A percentile compares a stretch with the other conserved stretches of the same genome.
Evolutionary conservation across 1,140 invertebrate genomes (phyloP).

Genomic region (Microplitis mediator): DNA sequence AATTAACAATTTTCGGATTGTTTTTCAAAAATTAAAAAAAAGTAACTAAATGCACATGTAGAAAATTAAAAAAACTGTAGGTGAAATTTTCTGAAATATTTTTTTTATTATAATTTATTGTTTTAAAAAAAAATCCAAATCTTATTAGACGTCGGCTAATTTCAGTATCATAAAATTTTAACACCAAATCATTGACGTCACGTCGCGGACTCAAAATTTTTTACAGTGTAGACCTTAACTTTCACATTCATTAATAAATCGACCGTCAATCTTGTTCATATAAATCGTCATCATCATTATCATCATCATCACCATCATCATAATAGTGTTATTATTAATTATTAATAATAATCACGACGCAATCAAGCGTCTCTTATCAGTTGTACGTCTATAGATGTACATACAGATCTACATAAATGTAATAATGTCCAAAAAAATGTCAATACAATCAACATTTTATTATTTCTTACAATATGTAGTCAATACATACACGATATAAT

Average conservation of each 20-base stretch:
- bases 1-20: no score
- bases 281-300: no score
- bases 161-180: no score
- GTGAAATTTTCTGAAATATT: no score
- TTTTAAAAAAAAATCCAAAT: no score
- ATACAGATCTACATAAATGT: neutral
- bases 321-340: neutral
- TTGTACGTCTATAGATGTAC: slow-evolving; percentile 6
- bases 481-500: slow-evolving; percentile 14
- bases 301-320: no score
- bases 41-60: no score
- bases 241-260: neutral
- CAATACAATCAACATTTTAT: neutral
- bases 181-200: no score
- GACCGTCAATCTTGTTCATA: neutral
- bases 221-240: neutral
- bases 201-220: neutral
- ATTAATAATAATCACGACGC: slow-evolving; percentile 7
- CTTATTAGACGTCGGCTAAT: no score
- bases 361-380: slow-evolving; percentile 13
- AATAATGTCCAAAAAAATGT: neutral
- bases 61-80: no score
- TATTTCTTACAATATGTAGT: neutral
- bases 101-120: no score
- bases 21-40: no score